Base-by-base conservation (phyloP, 30 jellyfish, hydroid and myxozoan genomes). In the Hydractinia echinata region DNA sequence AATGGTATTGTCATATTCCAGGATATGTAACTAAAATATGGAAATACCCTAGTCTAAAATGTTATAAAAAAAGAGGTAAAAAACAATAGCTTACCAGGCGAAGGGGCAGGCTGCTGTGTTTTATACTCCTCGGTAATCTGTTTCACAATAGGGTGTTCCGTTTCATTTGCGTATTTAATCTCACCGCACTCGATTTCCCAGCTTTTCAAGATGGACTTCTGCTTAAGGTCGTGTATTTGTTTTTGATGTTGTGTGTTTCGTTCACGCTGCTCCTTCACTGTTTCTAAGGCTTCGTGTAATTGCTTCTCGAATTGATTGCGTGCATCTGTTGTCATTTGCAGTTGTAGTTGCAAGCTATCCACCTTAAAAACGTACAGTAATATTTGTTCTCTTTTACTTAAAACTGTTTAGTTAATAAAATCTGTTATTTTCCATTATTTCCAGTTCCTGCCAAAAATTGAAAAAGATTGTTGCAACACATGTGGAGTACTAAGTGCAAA, bases 111-210 rank as follows among this genome's bases (percentile, higher is more conserved):
- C 51, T 91, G 78, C 50, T 85, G 61, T 39, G 93, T 87, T 49
- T 74, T 92, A 76, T 86, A 92, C 60, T 92, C 98, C 76, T 92
- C 93, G 5, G 96, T 87, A 54, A 92, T 92, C 79, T 86, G 82
- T 72, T 66, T 77, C 4, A 92, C 92, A 66, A 92, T 76, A 7
- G 98, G 98, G 72, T 92, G 98, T 56, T 92, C 96, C n/a, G 77
- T 78, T 16, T 79, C 77, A 73, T 85, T 86, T 9, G 81, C 90
- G 80, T 85, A 87, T 61, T 86, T 79, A 11, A 66, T 91, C 51
- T 84, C 95, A 14, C 87, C 95, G 50, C 92, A 66, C 72, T 81
- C 98, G 54, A 86, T 82, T 51, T 87, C 94, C 96, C 98, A 92
- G 9, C 92, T 60, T 64, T 81, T 58, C 66, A 67, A 62, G 8